Evolutionary conservation across 2,113 vertebrate genomes (phyloP), one percentile per base, ranked within the genome.

Genomic region (Xerus inauris): DNA sequence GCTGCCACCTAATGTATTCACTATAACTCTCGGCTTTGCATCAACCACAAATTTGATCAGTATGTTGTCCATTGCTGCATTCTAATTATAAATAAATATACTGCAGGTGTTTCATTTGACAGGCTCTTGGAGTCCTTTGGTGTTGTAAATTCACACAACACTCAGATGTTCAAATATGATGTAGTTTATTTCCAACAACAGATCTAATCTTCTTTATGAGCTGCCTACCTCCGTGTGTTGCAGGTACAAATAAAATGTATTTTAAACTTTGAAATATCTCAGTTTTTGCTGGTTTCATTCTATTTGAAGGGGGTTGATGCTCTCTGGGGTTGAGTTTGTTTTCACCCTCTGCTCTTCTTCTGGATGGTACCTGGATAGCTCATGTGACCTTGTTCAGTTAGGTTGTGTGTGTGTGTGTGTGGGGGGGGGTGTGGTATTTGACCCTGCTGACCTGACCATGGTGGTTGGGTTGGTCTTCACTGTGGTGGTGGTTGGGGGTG

Each of bases 61-160:
- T 93, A 84, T 96, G 94, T 93, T 94, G 64, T 89, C 94, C 95
- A 84, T 96, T 97, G 96, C 86, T 62, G 95, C 89, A 47, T 75
- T 38, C 40, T 96, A 95, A 96, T 95, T 97, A 89, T 59, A 96
- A 96, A 95, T 96, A 97, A 97, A 97, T 94, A 84, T 87, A 89
- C 71, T 93, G 96, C 97, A 98, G 95, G 89, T 97, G 93, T 97
- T 97, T 97, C 89, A 96, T 97, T 97, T 96, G 69, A 76, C 22
- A 72, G 83, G 42, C 47, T 96, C 69, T 42, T 77, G 28, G 86
- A 83, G 91, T 91, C 93, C 45, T 97, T 93, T 65, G 73, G 95
- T 86, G 73, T 91, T 87, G 75, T 69, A 81, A 89, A 51, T 89
- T 91, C 73, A 71, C 75, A 57, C 22, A 62, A 26, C 19, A 65